phyloP scores from a whole-genome alignment of 2,113 vertebrate genomes.

The Dicaeum eximium region DNA sequence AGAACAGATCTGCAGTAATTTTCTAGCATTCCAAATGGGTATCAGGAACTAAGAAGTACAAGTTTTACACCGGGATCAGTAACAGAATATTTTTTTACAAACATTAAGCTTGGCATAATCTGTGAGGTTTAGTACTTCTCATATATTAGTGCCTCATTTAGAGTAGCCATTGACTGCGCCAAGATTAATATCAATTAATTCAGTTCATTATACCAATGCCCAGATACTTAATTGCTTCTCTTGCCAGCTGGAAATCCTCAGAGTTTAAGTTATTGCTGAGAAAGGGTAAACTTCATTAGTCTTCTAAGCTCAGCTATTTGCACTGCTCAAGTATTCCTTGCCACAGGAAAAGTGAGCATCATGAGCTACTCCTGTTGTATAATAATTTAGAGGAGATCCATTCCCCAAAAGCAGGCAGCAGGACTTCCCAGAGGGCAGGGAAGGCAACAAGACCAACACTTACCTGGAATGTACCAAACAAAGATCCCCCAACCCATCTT shows the following conservation, averaged over 20 bases:
- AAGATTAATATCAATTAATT: constrained; percentile 28
- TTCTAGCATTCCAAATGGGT: neutral
- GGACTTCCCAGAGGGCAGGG: neutral
- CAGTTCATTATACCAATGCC: neutral
- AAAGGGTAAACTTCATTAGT: neutral
- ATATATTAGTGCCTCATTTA: neutral
- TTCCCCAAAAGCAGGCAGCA: neutral
- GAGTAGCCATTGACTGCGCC: neutral
- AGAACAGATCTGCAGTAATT: neutral
- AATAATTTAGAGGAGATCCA: neutral
- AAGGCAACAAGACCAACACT: neutral
- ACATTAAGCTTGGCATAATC: neutral
- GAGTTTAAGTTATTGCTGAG: neutral
- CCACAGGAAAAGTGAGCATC: neutral
- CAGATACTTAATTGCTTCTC: constrained; percentile 12
- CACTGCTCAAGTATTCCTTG: neutral
- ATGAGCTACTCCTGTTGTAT: neutral
- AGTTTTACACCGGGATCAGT: neutral
- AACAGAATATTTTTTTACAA: neutral
- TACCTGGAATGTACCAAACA: fast-evolving
- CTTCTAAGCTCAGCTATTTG: neutral
- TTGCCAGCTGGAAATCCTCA: neutral
- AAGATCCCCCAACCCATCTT: neutral
- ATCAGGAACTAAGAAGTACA: neutral
- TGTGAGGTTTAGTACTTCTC: neutral